Evolutionary conservation across 2,888 invertebrate genomes (phyloP), one percentile per base, ranked within the genome.

Genomic region (Lepas anatifera): DNA sequence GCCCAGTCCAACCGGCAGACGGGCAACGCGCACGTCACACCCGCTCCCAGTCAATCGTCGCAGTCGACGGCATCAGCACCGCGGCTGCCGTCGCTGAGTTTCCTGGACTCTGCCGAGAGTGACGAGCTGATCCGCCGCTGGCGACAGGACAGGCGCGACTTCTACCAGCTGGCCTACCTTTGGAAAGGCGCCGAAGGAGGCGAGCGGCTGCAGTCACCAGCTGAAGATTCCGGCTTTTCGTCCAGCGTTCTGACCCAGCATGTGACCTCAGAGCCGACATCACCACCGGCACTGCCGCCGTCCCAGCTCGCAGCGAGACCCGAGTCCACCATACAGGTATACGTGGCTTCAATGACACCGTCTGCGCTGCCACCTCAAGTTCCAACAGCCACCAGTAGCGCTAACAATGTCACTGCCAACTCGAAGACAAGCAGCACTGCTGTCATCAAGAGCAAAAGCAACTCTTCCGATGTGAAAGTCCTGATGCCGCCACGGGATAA

Each of bases 121-220:
- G 58, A 58, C 58, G 58, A 58, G 22, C 58, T 58, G 32, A 58
- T 58, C 22, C 58, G 35, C 8, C 58, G 58, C 35, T 58, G 58
- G 58, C 58, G 58, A 2, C 58, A 58, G 58, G 58, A 58, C 58
- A 32, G 58, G 22, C 32, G 35, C 32, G 58, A 58, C 58, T 58
- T 58, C 22, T 58, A 58, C 22, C 58, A 58, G 58, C 35, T 58
- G 58, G 58, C 58, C 8, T 58, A 58, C 58, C 58, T 58, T 32
- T 18, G 58, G 22, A 22, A n/a, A 11, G 29, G 35, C 58, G 58
- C 25, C 58, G n/a, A n/a, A n/a, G n/a, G n/a, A n/a, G 29, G 58
- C 58, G 58, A 58, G 32, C 25, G 18, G 18, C n/a, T n/a, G n/a
- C 58, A 32, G 25, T 58, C 58, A 22, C 58, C 58, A 10, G 58